Evolutionary conservation across 2,797 vertebrate species (phyloP), one percentile per base, ranked within the genome.

Genomic region (Labroides dimidiatus): DNA sequence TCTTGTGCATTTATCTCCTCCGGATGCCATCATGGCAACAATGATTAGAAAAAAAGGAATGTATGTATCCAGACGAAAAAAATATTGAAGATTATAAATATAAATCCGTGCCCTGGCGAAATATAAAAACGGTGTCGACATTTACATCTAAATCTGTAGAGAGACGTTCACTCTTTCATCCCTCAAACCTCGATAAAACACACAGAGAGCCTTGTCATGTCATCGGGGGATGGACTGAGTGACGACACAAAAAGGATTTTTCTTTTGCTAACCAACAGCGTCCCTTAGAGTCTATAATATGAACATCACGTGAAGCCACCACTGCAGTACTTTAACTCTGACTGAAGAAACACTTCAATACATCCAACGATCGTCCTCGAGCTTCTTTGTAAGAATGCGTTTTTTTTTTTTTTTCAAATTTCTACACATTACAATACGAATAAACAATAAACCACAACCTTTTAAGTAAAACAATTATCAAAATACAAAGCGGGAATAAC

Each of bases 191-290:
- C n/a, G n/a, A n/a, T n/a, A 45, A 33, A 10, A 8, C 6, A 50
- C 20, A 58, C 6, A 50, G 24, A 58, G 30, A 48, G 48, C 39
- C 39, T 42, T 1, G 1, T 5, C 3, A 5, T 3, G 24, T 16
- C 4, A 42, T 9, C 44, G 33, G 62, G 21, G 47, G 16, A 47
- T 1, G 56, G 10, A 10, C 52, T 6, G 39, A 4, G 33, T 62
- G 16, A 23, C 12, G 23, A 36, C 16, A 56, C 7, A 12, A 3
- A 27, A 36, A 10, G 1, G 15, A 49, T 36, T 21, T 6, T 39
- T n/a, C n/a, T 69, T 58, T 53, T n/a, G 20, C 48, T 73, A 61
- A 72, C 37, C 75, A 69, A 82, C 72, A 78, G 80, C 80, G 80
- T 75, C 80, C 14, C 80, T 78, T 67, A 64, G 62, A 71, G 79